Conservation (phyloP, 2,113 vertebrate genomes). For the Campylomormyrus tamandua region DNA sequence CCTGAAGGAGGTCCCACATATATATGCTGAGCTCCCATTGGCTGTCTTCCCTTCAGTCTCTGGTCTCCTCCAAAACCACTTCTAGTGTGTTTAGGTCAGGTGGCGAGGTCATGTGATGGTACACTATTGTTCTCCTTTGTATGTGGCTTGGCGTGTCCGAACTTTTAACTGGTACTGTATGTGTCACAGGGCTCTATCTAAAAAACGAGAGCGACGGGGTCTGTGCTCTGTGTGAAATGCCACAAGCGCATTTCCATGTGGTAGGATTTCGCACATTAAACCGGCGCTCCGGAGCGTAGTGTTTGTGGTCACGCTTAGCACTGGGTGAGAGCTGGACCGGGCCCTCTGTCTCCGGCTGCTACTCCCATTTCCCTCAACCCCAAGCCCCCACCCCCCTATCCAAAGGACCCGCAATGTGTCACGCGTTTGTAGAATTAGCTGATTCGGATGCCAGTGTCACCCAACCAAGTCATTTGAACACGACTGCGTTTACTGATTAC, state of each 20-base stretch:
- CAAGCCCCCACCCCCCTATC: not conserved
- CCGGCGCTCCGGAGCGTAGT: not conserved
- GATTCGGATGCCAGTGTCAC: constrained; percentile 44
- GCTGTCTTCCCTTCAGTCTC: not conserved
- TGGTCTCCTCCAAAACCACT: not conserved
- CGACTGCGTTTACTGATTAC: constrained; percentile 46
- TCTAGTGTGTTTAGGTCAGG: not conserved
- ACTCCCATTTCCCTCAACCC: not conserved
- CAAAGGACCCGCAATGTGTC: constrained; percentile 22
- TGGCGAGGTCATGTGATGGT: not conserved
- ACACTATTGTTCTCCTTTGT: not conserved
- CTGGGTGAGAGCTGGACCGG: not conserved
- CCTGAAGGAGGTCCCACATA: not conserved
- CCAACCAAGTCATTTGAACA: constrained; percentile 43
- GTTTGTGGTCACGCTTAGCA: not conserved
- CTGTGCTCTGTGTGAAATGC: not conserved
- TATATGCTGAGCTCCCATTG: not conserved
- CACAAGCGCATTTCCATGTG: not conserved
- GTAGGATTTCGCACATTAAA: not conserved
- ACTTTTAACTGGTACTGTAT: not conserved
- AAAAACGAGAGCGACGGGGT: not conserved
- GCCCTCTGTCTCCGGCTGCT: not conserved
- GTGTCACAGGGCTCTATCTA: not conserved
- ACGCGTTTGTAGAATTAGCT: constrained; percentile 40
- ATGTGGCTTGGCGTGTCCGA: not conserved